Conservation (phyloP, 1,140 invertebrate species). For the Solen grandis region DNA sequence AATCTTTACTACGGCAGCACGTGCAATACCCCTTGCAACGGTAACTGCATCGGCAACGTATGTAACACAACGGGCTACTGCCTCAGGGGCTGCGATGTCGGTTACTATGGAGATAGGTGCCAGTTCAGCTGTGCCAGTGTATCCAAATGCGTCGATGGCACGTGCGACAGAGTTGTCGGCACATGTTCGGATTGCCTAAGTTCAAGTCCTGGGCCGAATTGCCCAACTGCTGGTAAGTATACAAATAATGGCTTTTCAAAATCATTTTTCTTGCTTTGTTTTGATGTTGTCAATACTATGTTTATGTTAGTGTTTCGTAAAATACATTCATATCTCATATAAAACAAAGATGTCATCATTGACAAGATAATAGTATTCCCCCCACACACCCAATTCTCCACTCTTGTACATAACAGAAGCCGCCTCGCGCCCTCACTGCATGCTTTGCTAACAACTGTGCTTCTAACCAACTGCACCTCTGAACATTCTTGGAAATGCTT, state of each 20-base stretch:
- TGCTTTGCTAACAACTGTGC: no score
- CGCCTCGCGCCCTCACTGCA: no score
- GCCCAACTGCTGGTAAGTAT: conserved; percentile 36
- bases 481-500: no score
- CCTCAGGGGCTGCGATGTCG: conserved; percentile 11
- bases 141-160: conserved; percentile 37
- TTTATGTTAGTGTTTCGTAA: no score
- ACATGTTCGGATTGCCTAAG: conserved; percentile 16
- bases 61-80: conserved; percentile 42
- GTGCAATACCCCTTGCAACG: conserved; percentile 8
- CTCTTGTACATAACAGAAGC: no score
- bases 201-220: conserved; percentile 2
- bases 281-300: no score
- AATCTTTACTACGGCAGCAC: not conserved
- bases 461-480: no score
- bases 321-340: no score
- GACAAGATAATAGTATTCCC: no score
- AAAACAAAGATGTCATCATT: no score
- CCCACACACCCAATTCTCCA: no score
- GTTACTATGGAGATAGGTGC: conserved; percentile 43
- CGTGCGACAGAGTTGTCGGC: conserved; percentile 1
- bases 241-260: not conserved
- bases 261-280: not conserved
- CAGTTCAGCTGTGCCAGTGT: conserved; percentile 9
- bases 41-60: conserved; percentile 14